Evolutionary conservation across 2,113 vertebrate species (phyloP), one percentile per base, ranked within the genome.

Genomic region (Alouatta palliata): DNA sequence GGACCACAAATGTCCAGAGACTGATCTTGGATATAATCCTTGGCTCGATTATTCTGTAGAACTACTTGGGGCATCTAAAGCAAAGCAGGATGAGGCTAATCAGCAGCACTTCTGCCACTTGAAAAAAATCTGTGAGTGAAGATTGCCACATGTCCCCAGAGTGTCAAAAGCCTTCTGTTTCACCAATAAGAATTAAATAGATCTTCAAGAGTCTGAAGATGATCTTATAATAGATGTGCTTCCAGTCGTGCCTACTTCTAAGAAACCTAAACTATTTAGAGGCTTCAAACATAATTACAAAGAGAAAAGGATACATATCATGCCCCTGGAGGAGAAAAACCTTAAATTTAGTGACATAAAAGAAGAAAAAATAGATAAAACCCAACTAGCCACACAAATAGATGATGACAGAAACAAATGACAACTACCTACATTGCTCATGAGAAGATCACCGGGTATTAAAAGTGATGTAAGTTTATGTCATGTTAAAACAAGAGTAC

Each of bases 1-100:
- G 88, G 98, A 98, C 94, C 95, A 95, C 82, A 98, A 97, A 37
- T 99, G 97, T 97, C 98, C 98, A 32, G 98, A 95, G 95, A 98
- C 98, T 61, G 98, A 98, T 97, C 94, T 99, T 96, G 98, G 99
- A 96, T 99, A 98, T 93, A 98, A 99, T 82, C 98, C 99, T 30
- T 98, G 98, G 64, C 98, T 99, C 79, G 99, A 99, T 98, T 99
- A 98, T 93, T 99, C 98, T 83, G 97, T 99, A 45, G 98, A 96
- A 56, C 27, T 98, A 6, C 83, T 97, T 49, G 13, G 49, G 1
- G 52, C 92, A 54, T 87, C 20, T 25, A 19, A 80, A 89, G 43
- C 20, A 71, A 71, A 64, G 81, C 77, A 85, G 21, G 20, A 30
- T 81, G 54, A 87, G 75, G 77, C 70, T 47, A 52, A 70, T 16